Evolutionary conservation across 2,113 vertebrate genomes (phyloP).

Genomic region (Haliaeetus leucogaster): DNA sequence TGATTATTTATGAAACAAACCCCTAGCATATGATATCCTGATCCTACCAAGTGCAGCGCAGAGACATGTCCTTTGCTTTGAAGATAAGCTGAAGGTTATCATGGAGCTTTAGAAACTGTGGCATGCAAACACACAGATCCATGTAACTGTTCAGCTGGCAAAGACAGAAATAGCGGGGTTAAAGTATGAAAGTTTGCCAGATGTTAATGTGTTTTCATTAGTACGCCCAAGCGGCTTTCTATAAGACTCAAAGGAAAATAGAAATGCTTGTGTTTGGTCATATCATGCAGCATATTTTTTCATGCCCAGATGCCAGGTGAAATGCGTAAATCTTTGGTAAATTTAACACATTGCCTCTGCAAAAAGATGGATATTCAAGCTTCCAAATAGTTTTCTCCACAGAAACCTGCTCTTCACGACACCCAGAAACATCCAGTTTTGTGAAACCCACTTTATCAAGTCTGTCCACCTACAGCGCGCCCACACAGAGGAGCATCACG

Average conservation of each 20-base stretch:
- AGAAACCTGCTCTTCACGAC: background rate
- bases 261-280: background rate
- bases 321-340: background rate
- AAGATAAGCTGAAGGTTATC: background rate
- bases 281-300: background rate
- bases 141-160: background rate
- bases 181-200: background rate
- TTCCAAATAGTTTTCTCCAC: background rate
- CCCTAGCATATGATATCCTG: background rate
- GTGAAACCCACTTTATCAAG: background rate
- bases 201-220: background rate
- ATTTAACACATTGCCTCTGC: accelerated
- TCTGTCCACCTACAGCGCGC: accelerated
- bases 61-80: background rate
- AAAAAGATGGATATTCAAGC: background rate
- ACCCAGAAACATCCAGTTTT: background rate
- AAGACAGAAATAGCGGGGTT: background rate
- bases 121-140: background rate
- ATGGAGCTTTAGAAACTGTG: background rate
- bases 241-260: background rate
- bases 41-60: too few species aligned
- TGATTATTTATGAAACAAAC: background rate
- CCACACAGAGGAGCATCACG: background rate
- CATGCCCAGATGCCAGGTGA: accelerated
- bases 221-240: background rate